Evolutionary conservation across 2,113 vertebrate species (phyloP).

Genomic region (Platanista minor): DNA sequence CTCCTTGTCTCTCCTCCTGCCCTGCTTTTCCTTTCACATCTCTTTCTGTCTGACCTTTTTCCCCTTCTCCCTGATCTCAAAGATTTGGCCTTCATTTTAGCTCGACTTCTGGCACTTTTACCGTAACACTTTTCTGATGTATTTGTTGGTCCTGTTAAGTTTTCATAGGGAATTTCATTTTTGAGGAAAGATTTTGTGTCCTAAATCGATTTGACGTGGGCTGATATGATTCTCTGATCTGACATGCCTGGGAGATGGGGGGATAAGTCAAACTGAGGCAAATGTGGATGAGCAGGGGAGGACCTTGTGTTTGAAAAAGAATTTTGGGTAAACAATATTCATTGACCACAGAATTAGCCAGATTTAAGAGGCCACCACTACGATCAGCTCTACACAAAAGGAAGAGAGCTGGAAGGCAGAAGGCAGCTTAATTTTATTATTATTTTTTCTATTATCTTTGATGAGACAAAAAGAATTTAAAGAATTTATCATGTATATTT

Average conservation of each 20-base stretch:
- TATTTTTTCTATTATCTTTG: background rate
- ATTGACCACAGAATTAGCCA: background rate
- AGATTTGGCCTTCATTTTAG: background rate
- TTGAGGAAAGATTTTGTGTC: background rate
- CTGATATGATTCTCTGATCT: background rate
- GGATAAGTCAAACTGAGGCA: background rate
- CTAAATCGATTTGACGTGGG: slow-evolving; percentile 24
- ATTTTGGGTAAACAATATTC: background rate
- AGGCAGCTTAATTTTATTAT: background rate
- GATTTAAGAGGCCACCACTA: background rate
- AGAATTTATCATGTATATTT: background rate
- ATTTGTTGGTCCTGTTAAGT: background rate
- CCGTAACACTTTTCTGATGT: background rate
- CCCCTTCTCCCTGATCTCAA: slow-evolving; percentile 26
- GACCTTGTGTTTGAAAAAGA: background rate
- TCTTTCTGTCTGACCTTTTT: slow-evolving; percentile 45
- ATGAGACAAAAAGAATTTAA: background rate
- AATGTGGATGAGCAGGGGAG: background rate
- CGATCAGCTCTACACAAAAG: background rate
- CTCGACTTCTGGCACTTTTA: background rate
- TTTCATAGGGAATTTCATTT: slow-evolving; percentile 29
- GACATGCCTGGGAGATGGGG: background rate
- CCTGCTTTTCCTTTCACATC: slow-evolving; percentile 61
- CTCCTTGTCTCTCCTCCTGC: slow-evolving; percentile 40
- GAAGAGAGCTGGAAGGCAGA: background rate